These are phyloP conservation scores for Notodonta dromedarius DNA, from an alignment of 2,888 invertebrate species.

Conservation along the genomic window DNA sequence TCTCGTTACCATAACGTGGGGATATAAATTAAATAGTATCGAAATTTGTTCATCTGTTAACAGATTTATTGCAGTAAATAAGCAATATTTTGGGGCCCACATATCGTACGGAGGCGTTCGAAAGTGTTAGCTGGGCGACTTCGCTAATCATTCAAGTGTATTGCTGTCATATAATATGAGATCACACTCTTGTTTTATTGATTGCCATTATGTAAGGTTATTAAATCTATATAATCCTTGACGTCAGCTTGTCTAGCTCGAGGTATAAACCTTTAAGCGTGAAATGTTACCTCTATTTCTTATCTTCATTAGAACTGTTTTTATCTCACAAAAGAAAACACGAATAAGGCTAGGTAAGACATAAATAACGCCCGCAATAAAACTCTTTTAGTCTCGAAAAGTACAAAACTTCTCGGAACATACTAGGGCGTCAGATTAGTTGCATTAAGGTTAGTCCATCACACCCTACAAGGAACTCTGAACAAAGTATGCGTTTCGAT, in stretches of 20 bases:
- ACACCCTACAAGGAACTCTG: too few species aligned
- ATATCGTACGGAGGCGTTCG: slow-evolving; percentile 6
- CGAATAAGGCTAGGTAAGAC: too few species aligned
- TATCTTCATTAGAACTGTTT: too few species aligned
- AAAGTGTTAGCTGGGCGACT: slow-evolving; percentile 1
- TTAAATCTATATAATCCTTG: not conserved
- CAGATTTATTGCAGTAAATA: slow-evolving; percentile 9
- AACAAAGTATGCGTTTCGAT: too few species aligned
- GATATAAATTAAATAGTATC: slow-evolving; percentile 8
- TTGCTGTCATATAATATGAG: slow-evolving; percentile 4
- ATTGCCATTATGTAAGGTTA: slow-evolving; percentile 11
- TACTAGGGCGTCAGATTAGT: too few species aligned
- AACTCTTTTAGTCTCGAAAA: too few species aligned
- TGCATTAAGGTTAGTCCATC: too few species aligned
- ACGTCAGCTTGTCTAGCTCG: not conserved
- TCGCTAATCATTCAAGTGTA: slow-evolving; percentile 5
- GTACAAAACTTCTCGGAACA: too few species aligned
- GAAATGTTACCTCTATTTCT: too few species aligned
- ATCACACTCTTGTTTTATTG: slow-evolving; percentile 4
- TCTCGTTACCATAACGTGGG: slow-evolving; percentile 3
- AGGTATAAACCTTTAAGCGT: not conserved
- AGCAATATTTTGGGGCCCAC: slow-evolving; percentile 7
- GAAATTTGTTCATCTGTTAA: slow-evolving; percentile 3
- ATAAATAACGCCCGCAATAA: too few species aligned
- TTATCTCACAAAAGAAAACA: too few species aligned